Conservation (phyloP, 2,888 invertebrate species). For the Rhingia campestris region DNA sequence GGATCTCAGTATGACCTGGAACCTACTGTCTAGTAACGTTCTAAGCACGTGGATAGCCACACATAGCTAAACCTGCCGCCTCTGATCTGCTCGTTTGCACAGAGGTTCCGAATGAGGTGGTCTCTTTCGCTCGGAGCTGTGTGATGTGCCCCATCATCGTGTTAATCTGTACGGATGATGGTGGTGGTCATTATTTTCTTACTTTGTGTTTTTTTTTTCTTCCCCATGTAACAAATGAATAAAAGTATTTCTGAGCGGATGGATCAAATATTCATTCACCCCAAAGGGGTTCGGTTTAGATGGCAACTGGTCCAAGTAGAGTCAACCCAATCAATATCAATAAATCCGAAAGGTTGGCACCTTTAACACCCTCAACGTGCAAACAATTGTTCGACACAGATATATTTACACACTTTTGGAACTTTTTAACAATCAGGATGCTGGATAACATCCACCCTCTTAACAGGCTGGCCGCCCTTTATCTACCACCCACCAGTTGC, state of each 20-base stretch:
- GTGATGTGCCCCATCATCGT: constrained; percentile 47
- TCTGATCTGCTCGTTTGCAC: constrained; percentile 36
- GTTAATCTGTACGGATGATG: constrained; percentile 35
- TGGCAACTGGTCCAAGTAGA: constrained; percentile 21
- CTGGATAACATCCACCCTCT: background rate
- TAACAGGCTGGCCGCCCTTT: background rate
- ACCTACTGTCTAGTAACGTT: constrained; percentile 80
- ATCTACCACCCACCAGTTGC: constrained; percentile 53
- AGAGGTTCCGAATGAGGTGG: background rate
- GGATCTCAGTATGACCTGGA: constrained; percentile 82
- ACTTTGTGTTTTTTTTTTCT: constrained; percentile 7
- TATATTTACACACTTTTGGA: constrained; percentile 17
- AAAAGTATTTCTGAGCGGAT: constrained; percentile 14
- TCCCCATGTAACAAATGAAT: constrained; percentile 5
- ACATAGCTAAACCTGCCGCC: constrained; percentile 49
- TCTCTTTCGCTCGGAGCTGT: constrained; percentile 29
- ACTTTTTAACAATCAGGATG: background rate
- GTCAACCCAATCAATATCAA: background rate
- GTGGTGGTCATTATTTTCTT: constrained; percentile 6
- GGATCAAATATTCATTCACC: constrained; percentile 52
- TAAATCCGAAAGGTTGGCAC: too few relatives aligned
- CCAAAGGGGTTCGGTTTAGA: constrained; percentile 31
- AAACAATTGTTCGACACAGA: background rate
- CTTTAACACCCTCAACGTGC: background rate
- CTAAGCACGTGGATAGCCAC: constrained; percentile 81